These are phyloP conservation scores for Balearica regulorum DNA, from an alignment of 2,797 vertebrate genomes.

Conservation along the genomic window DNA sequence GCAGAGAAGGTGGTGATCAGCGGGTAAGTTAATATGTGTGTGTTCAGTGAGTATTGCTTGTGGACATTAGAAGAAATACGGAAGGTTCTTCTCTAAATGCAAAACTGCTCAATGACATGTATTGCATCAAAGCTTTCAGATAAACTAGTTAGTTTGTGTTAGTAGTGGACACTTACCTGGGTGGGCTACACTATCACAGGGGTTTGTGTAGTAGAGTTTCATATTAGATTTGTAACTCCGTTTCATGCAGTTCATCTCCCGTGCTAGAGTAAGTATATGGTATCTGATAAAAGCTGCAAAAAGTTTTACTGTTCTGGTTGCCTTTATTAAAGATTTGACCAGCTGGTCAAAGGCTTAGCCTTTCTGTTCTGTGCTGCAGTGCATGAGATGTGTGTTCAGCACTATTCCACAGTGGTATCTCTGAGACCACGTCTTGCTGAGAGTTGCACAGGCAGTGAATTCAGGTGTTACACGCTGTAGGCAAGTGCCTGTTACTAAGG, in stretches of 20 bases:
- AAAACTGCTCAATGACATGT: slow-evolving; percentile 43
- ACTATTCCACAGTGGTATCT: background rate
- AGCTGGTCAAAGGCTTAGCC: background rate
- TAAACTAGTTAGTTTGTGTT: background rate
- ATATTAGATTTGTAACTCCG: background rate
- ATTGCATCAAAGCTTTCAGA: slow-evolving; percentile 37
- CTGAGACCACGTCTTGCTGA: background rate
- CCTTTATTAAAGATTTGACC: background rate
- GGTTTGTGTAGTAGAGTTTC: background rate
- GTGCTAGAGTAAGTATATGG: background rate
- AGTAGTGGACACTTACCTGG: background rate
- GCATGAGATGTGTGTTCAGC: background rate
- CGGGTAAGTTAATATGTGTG: slow-evolving; percentile 82
- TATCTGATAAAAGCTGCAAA: background rate
- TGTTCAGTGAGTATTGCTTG: background rate
- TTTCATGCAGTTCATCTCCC: background rate
- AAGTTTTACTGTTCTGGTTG: background rate
- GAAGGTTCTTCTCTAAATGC: background rate
- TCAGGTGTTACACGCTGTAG: background rate
- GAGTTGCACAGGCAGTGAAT: background rate
- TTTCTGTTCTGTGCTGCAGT: background rate
- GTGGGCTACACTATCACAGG: background rate
- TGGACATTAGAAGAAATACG: background rate
- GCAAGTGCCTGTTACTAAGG: background rate
- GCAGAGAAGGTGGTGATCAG: slow-evolving; percentile 95